phyloP scores from a whole-genome alignment of 2,888 invertebrate genomes.

The Pristionchus mayeri region DNA sequence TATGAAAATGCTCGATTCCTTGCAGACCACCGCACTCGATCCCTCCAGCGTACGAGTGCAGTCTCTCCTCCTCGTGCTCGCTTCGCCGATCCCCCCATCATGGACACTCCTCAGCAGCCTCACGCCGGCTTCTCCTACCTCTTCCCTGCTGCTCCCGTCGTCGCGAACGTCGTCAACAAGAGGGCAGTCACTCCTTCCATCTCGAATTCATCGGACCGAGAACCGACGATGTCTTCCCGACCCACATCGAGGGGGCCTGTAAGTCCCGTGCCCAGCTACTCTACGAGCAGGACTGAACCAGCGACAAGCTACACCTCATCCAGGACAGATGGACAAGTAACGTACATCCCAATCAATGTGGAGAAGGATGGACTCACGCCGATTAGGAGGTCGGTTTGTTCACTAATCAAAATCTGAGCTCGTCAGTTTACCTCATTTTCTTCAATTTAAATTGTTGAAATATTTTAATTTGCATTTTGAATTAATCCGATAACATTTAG shows the following conservation, averaged over 20 bases:
- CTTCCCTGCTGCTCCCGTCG: conserved; percentile 69
- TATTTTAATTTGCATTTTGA: no score
- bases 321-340: conserved; percentile 61
- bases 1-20: neutral
- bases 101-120: conserved; percentile 61
- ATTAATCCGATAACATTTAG: no score
- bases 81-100: conserved; percentile 64
- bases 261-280: neutral
- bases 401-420: no score
- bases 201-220: conserved; percentile 30
- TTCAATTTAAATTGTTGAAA: no score
- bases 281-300: conserved; percentile 13
- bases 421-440: no score
- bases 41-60: conserved; percentile 35
- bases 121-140: conserved; percentile 71
- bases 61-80: conserved; percentile 60
- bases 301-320: neutral
- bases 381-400: conserved; percentile 8
- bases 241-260: conserved; percentile 27
- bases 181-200: conserved; percentile 59
- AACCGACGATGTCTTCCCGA: neutral
- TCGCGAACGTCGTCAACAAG: conserved; percentile 61
- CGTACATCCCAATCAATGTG: conserved; percentile 70
- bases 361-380: conserved; percentile 43
- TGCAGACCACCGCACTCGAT: conserved; percentile 35